Evolutionary conservation across 1,140 invertebrate species (phyloP), one percentile per base, ranked within the genome.

Genomic region (Chrysomallon squamiferum): DNA sequence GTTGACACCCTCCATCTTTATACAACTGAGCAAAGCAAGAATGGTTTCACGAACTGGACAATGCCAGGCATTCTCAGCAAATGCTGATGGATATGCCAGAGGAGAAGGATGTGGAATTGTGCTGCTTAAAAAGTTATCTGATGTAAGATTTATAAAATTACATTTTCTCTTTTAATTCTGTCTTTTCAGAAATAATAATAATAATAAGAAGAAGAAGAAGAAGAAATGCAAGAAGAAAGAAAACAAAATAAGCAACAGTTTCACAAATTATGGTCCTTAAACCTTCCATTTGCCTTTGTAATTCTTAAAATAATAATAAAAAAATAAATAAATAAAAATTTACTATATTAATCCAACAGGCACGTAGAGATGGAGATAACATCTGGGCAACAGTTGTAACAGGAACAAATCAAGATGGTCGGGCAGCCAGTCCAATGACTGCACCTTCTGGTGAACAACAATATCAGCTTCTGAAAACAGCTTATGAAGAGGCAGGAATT

Each of bases 41-140:
- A 74, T 77, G 74, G 38, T 73, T 15, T 79, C 77, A 9, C 66
- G 71, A 7, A 71, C 50, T 29, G 75, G 75, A 1, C 70, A 74
- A 43, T 76, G 74, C 61, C 66, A 74, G 22, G 41, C 77, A 1
- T 79, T 76, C 61, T 61, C 62, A 29, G 45, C 45, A 13, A 41
- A 68, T 6, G 75, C 77, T 18, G 68, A 77, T 52, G 77, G 75
- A n/a, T 78, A 78, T 59, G 70, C 69, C 3, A 62, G 74, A 27
- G 74, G 77, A 25, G 77, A 78, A 58, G 77, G 77, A 0, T 75
- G 74, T 64, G 77, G 77, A 2, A 69, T 79, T 15, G 69, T 79
- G 25, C 56, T 79, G 7, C 49, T 79, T 1, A 79, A 79, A 54
- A 60, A 43, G 49, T 60, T 76, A 2, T 20, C 35, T 58, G 61